Percentiles rank a stretch among this genome's conserved stretches.
These are phyloP conservation scores for Podotricha telesiphe DNA, from an alignment of 2,888 invertebrate species.

Conservation along the genomic window DNA sequence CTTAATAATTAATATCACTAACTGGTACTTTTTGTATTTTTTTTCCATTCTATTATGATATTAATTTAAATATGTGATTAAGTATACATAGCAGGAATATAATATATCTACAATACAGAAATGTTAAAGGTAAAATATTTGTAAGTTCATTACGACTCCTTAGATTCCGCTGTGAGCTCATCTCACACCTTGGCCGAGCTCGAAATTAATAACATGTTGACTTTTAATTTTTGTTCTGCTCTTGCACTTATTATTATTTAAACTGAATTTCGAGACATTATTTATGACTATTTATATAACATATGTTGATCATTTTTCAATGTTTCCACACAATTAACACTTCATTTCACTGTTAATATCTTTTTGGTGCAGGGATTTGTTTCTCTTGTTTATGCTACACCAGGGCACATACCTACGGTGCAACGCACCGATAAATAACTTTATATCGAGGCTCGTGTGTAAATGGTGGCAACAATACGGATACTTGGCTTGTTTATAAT, in stretches of 20 bases:
- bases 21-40: not conserved
- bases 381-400: slow-evolving; percentile 45
- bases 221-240: slow-evolving; percentile 80
- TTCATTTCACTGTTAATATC: slow-evolving; percentile 79
- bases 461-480: slow-evolving; percentile 27
- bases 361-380: slow-evolving; percentile 66
- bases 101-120: slow-evolving; percentile 14
- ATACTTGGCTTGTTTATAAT: slow-evolving; percentile 15
- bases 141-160: slow-evolving; percentile 53
- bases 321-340: slow-evolving; percentile 83
- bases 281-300: slow-evolving; percentile 84
- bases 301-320: slow-evolving; percentile 84
- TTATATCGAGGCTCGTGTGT: slow-evolving; percentile 18
- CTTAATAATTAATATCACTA: not conserved
- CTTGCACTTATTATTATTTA: slow-evolving; percentile 83
- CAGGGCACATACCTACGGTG: slow-evolving; percentile 24
- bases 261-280: slow-evolving; percentile 80
- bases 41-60: not conserved
- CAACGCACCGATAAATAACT: slow-evolving; percentile 39
- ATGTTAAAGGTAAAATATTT: not conserved
- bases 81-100: not conserved
- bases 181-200: slow-evolving; percentile 79
- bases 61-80: not conserved
- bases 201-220: slow-evolving; percentile 82
- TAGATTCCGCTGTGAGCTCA: slow-evolving; percentile 57